phyloP scores from a whole-genome alignment of 2,113 vertebrate genomes.

The Centropus bengalensis region DNA sequence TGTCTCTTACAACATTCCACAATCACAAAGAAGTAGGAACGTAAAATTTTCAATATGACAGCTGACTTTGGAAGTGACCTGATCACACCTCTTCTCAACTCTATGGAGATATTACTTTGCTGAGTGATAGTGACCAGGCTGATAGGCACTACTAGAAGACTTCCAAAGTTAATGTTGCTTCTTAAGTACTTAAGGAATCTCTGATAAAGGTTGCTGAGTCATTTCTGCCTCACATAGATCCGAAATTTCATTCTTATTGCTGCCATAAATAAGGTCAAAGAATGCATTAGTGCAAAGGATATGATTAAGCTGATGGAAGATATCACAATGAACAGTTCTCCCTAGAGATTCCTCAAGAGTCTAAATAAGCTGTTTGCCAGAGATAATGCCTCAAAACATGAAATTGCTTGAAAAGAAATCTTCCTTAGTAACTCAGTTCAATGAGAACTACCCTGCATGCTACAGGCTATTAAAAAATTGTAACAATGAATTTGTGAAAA shows the following conservation, averaged over 20 bases:
- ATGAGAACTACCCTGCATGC: background rate
- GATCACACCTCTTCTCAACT: background rate
- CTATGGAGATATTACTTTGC: background rate
- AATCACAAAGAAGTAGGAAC: background rate
- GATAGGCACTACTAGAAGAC: background rate
- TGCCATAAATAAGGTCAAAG: background rate
- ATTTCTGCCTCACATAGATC: background rate
- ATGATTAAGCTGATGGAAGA: background rate
- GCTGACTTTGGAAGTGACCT: background rate
- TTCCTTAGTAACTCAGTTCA: background rate
- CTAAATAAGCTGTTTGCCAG: background rate
- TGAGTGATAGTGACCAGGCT: background rate
- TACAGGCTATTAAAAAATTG: background rate
- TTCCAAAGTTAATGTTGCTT: background rate
- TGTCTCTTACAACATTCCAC: background rate
- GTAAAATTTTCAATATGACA: background rate
- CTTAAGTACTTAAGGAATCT: background rate
- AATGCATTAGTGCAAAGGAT: background rate
- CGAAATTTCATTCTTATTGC: background rate
- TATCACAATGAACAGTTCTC: background rate
- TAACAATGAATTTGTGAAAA: background rate
- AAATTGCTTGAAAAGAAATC: background rate
- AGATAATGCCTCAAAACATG: background rate
- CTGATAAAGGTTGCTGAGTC: background rate
- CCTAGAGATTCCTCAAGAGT: background rate